A percentile compares a stretch with the other conserved stretches of the same genome.
These are phyloP conservation scores for Rotaria socialis DNA, from an alignment of 2,888 invertebrate genomes.

Conservation along the genomic window DNA sequence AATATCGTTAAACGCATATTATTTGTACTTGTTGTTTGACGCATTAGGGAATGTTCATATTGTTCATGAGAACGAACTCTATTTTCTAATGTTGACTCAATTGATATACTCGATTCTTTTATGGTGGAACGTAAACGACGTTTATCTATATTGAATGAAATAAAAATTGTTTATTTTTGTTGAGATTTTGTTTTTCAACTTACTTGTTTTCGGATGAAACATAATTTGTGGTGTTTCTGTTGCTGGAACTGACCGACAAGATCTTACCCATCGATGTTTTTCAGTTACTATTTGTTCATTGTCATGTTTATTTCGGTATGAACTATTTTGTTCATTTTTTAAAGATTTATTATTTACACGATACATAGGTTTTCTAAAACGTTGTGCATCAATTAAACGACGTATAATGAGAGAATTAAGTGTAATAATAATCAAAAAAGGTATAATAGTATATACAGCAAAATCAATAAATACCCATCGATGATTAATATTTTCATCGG, in stretches of 20 bases:
- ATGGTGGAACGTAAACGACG: neutral
- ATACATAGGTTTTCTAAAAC: neutral
- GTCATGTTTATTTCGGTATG: neutral
- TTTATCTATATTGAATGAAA: neutral
- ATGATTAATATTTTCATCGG: neutral
- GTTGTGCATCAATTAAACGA: conserved; percentile 24
- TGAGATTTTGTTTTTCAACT: neutral
- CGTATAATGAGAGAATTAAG: neutral
- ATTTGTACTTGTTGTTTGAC: neutral
- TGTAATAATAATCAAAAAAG: conserved; percentile 7
- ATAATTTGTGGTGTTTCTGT: neutral
- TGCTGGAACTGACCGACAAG: neutral
- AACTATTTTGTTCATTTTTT: neutral
- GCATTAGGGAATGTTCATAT: neutral
- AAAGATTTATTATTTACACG: neutral
- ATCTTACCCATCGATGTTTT: neutral
- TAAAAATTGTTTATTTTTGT: neutral
- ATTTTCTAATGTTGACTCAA: neutral
- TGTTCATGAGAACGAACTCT: neutral
- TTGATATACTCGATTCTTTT: neutral
- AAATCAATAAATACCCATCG: conserved; percentile 12
- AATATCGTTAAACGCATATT: neutral
- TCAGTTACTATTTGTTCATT: neutral
- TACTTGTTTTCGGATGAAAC: neutral
- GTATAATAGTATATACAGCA: neutral